These are phyloP conservation scores for Acanthisitta chloris DNA, from an alignment of 2,113 vertebrate species.

Conservation along the genomic window DNA sequence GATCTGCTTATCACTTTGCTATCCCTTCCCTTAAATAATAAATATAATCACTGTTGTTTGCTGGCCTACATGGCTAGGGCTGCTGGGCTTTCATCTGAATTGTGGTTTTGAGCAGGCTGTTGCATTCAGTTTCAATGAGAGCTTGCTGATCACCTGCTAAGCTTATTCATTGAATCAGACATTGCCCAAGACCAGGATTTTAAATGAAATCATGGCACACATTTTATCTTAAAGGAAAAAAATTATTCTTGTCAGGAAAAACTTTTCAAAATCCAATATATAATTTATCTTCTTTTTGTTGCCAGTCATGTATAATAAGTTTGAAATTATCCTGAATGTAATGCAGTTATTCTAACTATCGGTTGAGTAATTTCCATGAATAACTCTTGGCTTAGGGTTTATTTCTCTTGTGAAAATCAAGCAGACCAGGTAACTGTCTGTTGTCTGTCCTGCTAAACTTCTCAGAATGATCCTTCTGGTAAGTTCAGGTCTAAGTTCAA, in stretches of 20 bases:
- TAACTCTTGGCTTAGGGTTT: not conserved
- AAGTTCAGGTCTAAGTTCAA: not conserved
- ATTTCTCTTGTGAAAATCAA: not conserved
- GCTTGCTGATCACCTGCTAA: not conserved
- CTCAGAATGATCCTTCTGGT: not conserved
- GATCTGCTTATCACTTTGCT: not conserved
- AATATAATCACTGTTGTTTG: not conserved
- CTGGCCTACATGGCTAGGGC: not conserved
- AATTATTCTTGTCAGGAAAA: not conserved
- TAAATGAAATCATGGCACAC: not conserved
- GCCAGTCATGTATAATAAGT: not conserved
- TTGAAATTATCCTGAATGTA: not conserved
- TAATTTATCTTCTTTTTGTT: not conserved
- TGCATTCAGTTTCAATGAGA: not conserved
- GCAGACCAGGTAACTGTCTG: not conserved
- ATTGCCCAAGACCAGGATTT: not conserved
- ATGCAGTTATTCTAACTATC: not conserved
- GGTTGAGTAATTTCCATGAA: not conserved
- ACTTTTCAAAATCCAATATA: not conserved
- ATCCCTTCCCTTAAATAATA: conserved; percentile 1
- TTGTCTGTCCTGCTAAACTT: not conserved
- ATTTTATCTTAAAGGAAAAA: not conserved
- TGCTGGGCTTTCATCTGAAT: not conserved
- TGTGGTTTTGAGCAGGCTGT: not conserved
- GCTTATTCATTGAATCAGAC: not conserved